These are phyloP conservation scores for Ryuthela nishihirai DNA, from an alignment of 2,888 invertebrate genomes.

Conservation along the genomic window DNA sequence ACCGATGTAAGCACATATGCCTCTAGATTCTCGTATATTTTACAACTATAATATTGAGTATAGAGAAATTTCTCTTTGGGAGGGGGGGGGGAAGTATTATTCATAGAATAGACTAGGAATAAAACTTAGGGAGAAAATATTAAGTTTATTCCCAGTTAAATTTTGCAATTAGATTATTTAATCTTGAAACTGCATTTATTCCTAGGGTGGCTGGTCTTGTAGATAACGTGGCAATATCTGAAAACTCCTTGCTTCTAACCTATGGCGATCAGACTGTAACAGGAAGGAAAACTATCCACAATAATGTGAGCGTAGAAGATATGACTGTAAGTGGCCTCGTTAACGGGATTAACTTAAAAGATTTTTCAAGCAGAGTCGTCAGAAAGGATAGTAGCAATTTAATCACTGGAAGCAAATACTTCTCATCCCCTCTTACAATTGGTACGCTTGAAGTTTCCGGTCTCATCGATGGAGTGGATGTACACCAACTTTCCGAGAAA, in stretches of 20 bases:
- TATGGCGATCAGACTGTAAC: slow-evolving; percentile 31
- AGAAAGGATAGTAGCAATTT: slow-evolving; percentile 10
- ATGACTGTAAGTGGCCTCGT: slow-evolving; percentile 13
- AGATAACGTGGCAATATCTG: slow-evolving; percentile 22
- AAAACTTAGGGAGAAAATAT: too few relatives aligned
- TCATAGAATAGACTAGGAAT: too few relatives aligned
- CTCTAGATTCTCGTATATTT: too few relatives aligned
- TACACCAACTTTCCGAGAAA: slow-evolving; percentile 11
- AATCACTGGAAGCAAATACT: slow-evolving; percentile 15
- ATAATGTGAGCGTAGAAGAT: slow-evolving; percentile 10
- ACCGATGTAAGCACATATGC: too few relatives aligned
- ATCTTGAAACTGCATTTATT: too few relatives aligned
- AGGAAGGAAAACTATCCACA: slow-evolving; percentile 12
- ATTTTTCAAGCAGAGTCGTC: slow-evolving; percentile 13
- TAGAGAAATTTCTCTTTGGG: too few relatives aligned
- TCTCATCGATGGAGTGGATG: slow-evolving; percentile 22
- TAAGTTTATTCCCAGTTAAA: too few relatives aligned
- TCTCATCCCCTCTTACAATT: slow-evolving; percentile 7
- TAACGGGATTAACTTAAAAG: slow-evolving; percentile 15
- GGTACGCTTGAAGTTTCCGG: slow-evolving; percentile 12
- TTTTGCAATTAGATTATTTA: too few relatives aligned
- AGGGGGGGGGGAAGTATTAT: too few relatives aligned
- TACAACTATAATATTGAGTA: too few relatives aligned
- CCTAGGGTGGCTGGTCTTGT: slow-evolving; percentile 17
- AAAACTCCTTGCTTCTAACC: slow-evolving; percentile 18